phyloP scores from a whole-genome alignment of 2,797 vertebrate species.

The Spea hammondii region DNA sequence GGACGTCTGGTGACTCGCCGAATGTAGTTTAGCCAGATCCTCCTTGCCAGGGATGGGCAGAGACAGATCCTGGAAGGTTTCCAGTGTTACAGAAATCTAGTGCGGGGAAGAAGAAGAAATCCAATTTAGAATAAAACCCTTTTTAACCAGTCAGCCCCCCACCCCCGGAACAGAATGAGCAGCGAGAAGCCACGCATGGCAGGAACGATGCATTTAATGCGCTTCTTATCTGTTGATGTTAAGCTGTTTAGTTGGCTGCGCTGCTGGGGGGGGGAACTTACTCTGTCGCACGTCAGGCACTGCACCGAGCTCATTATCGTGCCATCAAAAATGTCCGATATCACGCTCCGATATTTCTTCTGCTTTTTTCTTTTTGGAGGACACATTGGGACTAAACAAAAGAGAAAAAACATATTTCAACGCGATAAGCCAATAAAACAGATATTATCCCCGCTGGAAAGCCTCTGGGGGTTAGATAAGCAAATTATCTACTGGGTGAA shows the following conservation, averaged over 20 bases:
- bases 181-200: no score
- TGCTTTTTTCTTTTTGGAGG: constrained; percentile 90
- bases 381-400: constrained; percentile 66
- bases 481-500: no score
- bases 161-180: no score
- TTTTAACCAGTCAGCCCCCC: neutral
- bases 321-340: constrained; percentile 96
- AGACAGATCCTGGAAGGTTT: constrained; percentile 98
- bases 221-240: neutral
- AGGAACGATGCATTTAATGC: no score
- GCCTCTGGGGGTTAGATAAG: no score
- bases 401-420: neutral
- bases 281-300: constrained; percentile 96
- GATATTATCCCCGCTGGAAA: no score
- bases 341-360: constrained; percentile 92
- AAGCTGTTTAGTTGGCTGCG: constrained; percentile 34
- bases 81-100: constrained; percentile 93
- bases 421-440: neutral
- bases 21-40: constrained; percentile 96
- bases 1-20: constrained; percentile 89
- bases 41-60: constrained; percentile 98
- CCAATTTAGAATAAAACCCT: constrained; percentile 22
- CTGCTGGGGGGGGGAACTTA: constrained; percentile 65
- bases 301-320: constrained; percentile 97
- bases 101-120: constrained; percentile 50